Base-by-base conservation (phyloP, 2,113 vertebrate genomes). In the Sclerurus mexicanus region DNA sequence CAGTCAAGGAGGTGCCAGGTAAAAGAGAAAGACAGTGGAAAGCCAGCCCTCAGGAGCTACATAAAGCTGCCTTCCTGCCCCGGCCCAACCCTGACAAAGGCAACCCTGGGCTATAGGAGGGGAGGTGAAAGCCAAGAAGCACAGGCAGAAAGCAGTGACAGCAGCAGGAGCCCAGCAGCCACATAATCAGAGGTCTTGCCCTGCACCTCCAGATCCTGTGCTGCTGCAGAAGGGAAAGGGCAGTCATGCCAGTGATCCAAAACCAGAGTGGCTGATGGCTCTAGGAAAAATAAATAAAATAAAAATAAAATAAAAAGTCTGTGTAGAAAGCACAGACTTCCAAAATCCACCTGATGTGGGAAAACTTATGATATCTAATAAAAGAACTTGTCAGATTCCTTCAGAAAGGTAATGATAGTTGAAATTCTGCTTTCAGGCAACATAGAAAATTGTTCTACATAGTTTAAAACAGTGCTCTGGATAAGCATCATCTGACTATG, bases 121-220 rank as follows among this genome's bases (percentile, higher is more conserved):
- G 31, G 76, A 84, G 35, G 22, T 40, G 50, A 87, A 79, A 91
- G 39, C 42, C 40, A 24, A 63, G 39, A 72, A 44, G 39, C 27
- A 30, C 0, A 0, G 37, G 46, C 40, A 56, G 67, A 56, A 21
- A 20, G 24, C 56, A 56, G 37, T 6, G 62, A 37, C 3, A 4
- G 37, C 23, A 64, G 27, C 27, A 55, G 30, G 10, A 86, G n/a
- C 12, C 30, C 30, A 40, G 40, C 64, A 81, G 40, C 15, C 11
- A 35, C 23, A 3, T 11, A 31, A 55, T 18, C 14, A 22, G 40
- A 20, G 14, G 18, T 12, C 9, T 27, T 49, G 39, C 7, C 44
- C 11, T 35, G 39, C 46, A 37, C 9, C n/a, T 72, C 71, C 58
- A 75, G 44, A 53, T 31, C 55, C 14, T 4, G 23, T 5, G 1